A percentile compares a stretch with the other conserved stretches of the same genome.
Conservation (phyloP, 2,113 vertebrate species). For the Mirza zaza region DNA sequence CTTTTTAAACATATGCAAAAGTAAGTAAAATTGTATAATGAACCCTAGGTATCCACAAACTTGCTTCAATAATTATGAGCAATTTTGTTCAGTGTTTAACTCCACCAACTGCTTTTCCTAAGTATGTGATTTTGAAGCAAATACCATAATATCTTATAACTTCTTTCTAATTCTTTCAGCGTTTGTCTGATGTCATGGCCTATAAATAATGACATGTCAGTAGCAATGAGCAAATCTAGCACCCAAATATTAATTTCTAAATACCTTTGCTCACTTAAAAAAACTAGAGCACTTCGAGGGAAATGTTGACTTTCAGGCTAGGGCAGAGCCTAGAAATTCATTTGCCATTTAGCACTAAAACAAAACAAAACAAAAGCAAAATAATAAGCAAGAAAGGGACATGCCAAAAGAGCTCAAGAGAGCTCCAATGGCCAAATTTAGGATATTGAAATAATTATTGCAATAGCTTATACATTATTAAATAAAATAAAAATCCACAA, state of each 20-base stretch:
- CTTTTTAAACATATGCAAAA: background rate
- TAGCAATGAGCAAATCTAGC: background rate
- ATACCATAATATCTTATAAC: background rate
- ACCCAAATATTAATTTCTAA: background rate
- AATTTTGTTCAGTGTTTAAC: background rate
- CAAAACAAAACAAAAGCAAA: background rate
- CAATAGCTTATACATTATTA: background rate
- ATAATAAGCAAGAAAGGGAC: background rate
- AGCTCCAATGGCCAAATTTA: background rate
- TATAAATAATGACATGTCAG: background rate
- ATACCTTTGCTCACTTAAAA: background rate
- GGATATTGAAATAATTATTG: background rate
- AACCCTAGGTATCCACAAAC: background rate
- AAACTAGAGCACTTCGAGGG: background rate
- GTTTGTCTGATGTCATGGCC: background rate
- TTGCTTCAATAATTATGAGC: background rate
- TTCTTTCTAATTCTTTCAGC: background rate
- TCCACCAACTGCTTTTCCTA: background rate
- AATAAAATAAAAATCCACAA: background rate
- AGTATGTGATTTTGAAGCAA: background rate
- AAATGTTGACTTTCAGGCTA: background rate
- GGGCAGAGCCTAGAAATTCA: background rate
- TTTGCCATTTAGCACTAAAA: background rate
- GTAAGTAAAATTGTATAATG: background rate
- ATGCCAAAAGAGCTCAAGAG: background rate